A percentile compares a stretch with the other conserved stretches of the same genome.
phyloP scores from a whole-genome alignment of 2,797 vertebrate genomes.

The Chrysolophus pictus region DNA sequence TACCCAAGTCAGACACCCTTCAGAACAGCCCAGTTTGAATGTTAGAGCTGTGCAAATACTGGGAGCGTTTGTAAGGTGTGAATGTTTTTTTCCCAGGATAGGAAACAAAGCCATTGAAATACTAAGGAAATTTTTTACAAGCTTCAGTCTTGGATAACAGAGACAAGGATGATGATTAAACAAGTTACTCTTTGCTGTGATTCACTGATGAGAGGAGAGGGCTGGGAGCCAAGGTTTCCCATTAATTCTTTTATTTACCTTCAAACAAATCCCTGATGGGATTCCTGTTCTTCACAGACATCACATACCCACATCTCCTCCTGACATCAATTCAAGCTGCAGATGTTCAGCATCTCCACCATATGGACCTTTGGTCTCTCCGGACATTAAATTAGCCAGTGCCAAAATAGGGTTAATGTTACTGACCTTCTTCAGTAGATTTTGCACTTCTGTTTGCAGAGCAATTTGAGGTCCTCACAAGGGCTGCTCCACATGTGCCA shows the following conservation, averaged over 20 bases:
- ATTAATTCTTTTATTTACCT: slow-evolving; percentile 35
- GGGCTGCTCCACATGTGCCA: background rate
- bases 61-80: background rate
- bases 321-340: background rate
- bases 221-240: background rate
- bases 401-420: slow-evolving; percentile 15
- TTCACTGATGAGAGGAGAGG: background rate
- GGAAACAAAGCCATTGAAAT: background rate
- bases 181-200: background rate
- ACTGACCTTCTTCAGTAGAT: background rate
- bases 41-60: background rate
- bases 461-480: slow-evolving; percentile 4
- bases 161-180: background rate
- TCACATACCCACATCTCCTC: background rate
- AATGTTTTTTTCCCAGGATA: background rate
- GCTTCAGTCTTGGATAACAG: background rate
- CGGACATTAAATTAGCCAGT: background rate
- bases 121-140: background rate
- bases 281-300: background rate
- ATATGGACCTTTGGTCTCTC: background rate
- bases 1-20: fast-evolving
- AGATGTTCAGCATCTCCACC: background rate
- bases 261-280: background rate
- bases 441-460: slow-evolving; percentile 18
- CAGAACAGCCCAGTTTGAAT: background rate